Evolutionary conservation across 2,113 vertebrate genomes (phyloP), one percentile per base, ranked within the genome.

Genomic region (Callipepla squamata): DNA sequence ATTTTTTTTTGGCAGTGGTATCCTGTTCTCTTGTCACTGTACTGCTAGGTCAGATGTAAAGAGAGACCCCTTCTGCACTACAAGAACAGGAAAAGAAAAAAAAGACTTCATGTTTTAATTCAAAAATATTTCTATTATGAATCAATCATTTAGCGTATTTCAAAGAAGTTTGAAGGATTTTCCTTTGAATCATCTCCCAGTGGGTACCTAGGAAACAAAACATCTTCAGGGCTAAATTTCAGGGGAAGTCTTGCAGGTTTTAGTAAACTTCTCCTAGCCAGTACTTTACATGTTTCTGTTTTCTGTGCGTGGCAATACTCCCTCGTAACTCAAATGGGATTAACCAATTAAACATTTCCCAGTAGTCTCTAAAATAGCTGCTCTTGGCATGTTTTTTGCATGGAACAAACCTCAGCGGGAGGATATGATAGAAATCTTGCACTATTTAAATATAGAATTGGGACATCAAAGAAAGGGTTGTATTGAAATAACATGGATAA

Each of bases 401-500:
- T 98, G 98, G 98, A 98, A 98, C 97, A 99, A 99, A 98, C 98
- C 98, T 99, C 98, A 98, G 97, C 97, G 98, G 98, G 98, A 98
- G 98, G 97, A 98, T 98, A 98, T 97, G 98, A 98, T 98, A 98
- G 98, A 98, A 98, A 98, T 99, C 98, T 98, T 98, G 98, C 97
- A 98, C 98, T 98, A 98, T 99, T 99, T 99, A 99, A 99, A 99
- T 99, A 99, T 98, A 98, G 98, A 98, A 99, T 98, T 99, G 99
- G 98, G 98, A 99, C 98, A 99, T 99, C 98, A 99, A 99, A 99
- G 99, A 98, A 98, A 97, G 98, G 97, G 98, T 98, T 98, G 98
- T 99, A 99, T 99, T 98, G 98, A 98, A 99, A 99, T 99, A 99
- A 99, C 98, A 99, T 98, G 98, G 99, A 99, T 99, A 99, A 99